A percentile compares a stretch with the other conserved stretches of the same genome.
These are phyloP conservation scores for Brachionus plicatilis DNA, from an alignment of 1,140 invertebrate genomes.

Conservation along the genomic window DNA sequence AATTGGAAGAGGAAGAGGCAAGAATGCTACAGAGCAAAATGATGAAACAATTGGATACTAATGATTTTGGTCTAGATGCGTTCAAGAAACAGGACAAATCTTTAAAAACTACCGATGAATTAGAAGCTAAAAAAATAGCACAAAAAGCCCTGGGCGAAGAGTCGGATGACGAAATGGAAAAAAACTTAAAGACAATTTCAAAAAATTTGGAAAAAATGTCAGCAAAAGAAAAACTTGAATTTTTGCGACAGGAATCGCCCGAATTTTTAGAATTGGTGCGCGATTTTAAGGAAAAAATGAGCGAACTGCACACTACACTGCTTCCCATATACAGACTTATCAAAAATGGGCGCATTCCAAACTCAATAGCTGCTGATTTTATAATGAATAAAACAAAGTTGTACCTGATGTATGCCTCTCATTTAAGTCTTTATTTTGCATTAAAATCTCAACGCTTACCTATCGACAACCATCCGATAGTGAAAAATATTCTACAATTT, in stretches of 20 bases:
- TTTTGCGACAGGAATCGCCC: conserved; percentile 75
- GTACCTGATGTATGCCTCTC: conserved; percentile 68
- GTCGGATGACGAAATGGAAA: conserved; percentile 52
- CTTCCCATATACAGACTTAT: conserved; percentile 65
- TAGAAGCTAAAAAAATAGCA: not conserved
- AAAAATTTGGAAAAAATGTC: conserved; percentile 70
- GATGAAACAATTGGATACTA: conserved; percentile 70
- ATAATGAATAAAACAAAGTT: conserved; percentile 40
- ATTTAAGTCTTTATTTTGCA: conserved; percentile 77
- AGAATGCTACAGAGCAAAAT: conserved; percentile 71
- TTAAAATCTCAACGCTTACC: conserved; percentile 67
- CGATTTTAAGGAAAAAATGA: conserved; percentile 67
- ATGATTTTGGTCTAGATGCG: conserved; percentile 70
- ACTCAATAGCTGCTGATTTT: conserved; percentile 1
- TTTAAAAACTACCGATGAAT: conserved; percentile 39
- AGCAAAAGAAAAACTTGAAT: conserved; percentile 66
- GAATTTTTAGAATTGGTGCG: conserved; percentile 70
- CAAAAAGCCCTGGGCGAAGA: conserved; percentile 42
- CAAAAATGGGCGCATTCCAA: conserved; percentile 59
- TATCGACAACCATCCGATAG: conserved; percentile 74
- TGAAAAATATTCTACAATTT: conserved; percentile 73
- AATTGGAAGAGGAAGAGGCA: conserved; percentile 77
- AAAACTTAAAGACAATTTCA: conserved; percentile 59
- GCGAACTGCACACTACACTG: conserved; percentile 63
- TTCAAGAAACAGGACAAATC: conserved; percentile 49